Base-by-base conservation (phyloP, 53 echinoderm and acorn worm genomes). In the Patiria pectinifera region DNA sequence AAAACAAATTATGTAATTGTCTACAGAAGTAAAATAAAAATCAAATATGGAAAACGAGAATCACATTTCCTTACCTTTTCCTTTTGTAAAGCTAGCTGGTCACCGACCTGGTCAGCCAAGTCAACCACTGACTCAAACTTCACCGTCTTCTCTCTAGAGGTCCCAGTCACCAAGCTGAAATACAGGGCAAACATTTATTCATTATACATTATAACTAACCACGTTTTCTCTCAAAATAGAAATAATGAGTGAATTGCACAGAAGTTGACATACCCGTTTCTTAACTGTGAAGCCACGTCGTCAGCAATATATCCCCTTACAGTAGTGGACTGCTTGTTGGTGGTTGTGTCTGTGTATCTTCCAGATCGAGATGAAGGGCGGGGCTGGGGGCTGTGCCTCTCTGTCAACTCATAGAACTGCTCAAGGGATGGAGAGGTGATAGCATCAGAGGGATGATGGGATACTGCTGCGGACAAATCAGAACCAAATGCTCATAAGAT, bases 101-200 rank as follows among this genome's bases (percentile, higher is more conserved):
- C 99, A 8, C 96, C 94, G 26, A 99, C 94, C 71, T 90, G 95
- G 83, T 94, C 97, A 48, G 97, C 96, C n/a, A 99, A 85, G 23
- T 95, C 94, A 3, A 99, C 97, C 35, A 99, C 86, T 44, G 97
- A 84, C 44, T 94, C 97, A 83, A 95, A 93, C 62, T 92, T 92
- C 10, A 96, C 95, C n/a, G 92, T 71, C 44, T 92, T 77, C 26
- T 85, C 82, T 92, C 82, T 92, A 48, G 83, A 71, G 76, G 8
- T 45, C 21, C 76, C 95, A 87, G 84, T 62, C 11, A 72, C 13
- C 6, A 43, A 74, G 78, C 95, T 96, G 80, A 6, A 87, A 71
- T 35, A 35, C 35, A 0, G 1, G 35, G 35, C 0, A 35, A 35
- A 35, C 0, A 35, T 35, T 35, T 0, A 35, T 0, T 35, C 35